A percentile compares a stretch with the other conserved stretches of the same genome.
Evolutionary conservation across 2,888 invertebrate genomes (phyloP).

Genomic region (Ectemnius lituratus): DNA sequence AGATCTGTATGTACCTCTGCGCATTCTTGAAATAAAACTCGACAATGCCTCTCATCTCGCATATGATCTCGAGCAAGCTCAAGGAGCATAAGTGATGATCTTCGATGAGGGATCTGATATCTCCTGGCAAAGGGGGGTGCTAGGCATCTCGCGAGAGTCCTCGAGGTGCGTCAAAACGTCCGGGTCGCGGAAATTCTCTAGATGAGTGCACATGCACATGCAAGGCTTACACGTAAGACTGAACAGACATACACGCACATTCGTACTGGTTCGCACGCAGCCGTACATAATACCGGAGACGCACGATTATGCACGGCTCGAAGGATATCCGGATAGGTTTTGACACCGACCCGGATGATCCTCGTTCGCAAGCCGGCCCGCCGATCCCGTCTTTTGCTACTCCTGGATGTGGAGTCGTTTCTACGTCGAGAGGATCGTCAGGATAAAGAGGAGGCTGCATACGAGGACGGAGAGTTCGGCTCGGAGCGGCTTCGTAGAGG

Average conservation of each 20-base stretch:
- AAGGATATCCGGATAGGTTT: neutral
- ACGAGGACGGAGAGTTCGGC: slow-evolving; percentile 53
- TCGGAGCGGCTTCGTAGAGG: slow-evolving; percentile 53
- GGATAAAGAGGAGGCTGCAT: slow-evolving; percentile 52
- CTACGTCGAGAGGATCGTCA: slow-evolving; percentile 69
- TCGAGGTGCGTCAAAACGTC: slow-evolving; percentile 12
- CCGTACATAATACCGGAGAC: neutral
- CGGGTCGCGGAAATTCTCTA: slow-evolving; percentile 12
- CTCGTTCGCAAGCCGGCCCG: slow-evolving; percentile 23
- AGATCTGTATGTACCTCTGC: too few species aligned
- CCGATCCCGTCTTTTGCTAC: slow-evolving; percentile 26
- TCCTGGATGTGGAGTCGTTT: slow-evolving; percentile 41
- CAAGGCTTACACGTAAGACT: slow-evolving; percentile 9
- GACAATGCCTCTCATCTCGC: neutral
- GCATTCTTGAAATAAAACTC: too few species aligned
- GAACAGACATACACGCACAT: slow-evolving; percentile 22
- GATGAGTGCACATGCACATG: slow-evolving; percentile 20
- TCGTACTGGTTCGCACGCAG: slow-evolving; percentile 1
- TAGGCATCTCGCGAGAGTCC: neutral
- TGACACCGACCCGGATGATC: neutral
- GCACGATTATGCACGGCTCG: slow-evolving; percentile 2
- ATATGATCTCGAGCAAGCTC: too few species aligned
- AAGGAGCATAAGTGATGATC: too few species aligned
- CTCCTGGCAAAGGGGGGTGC: neutral
- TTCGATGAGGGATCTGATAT: too few species aligned